phyloP scores from a whole-genome alignment of 2,113 vertebrate genomes.

The Otis tarda region DNA sequence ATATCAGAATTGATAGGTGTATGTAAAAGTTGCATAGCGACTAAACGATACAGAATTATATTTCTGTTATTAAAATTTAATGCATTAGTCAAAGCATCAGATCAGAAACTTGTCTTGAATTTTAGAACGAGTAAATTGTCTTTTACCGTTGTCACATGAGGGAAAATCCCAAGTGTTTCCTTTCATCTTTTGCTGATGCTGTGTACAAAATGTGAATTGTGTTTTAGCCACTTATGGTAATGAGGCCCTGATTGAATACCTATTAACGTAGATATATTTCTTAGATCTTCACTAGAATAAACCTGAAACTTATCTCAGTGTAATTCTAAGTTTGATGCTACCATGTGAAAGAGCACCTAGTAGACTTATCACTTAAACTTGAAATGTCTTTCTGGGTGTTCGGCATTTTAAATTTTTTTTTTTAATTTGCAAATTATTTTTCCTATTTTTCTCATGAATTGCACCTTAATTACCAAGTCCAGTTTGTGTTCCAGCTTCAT shows the following conservation, averaged over 20 bases:
- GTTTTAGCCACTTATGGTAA: background rate
- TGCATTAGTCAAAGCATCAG: background rate
- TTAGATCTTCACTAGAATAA: background rate
- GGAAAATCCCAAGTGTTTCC: background rate
- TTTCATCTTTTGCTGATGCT: background rate
- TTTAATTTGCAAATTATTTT: background rate
- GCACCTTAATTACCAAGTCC: background rate
- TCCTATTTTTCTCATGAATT: background rate
- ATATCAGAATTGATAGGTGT: background rate
- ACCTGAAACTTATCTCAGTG: background rate
- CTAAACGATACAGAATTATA: background rate
- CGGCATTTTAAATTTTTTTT: background rate
- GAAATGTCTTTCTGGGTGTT: background rate
- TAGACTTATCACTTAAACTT: background rate
- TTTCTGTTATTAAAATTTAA: background rate
- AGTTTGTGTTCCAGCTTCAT: background rate
- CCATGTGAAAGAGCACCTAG: fast-evolving
- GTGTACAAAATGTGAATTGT: background rate
- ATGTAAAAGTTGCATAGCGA: background rate
- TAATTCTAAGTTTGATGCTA: background rate
- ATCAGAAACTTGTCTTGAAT: background rate
- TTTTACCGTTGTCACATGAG: background rate
- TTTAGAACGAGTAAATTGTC: background rate
- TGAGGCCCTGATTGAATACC: background rate
- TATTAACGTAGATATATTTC: background rate